Percentiles rank a stretch among this genome's conserved stretches.
phyloP scores from a whole-genome alignment of 1,140 invertebrate genomes.

The Drosophila bocqueti region DNA sequence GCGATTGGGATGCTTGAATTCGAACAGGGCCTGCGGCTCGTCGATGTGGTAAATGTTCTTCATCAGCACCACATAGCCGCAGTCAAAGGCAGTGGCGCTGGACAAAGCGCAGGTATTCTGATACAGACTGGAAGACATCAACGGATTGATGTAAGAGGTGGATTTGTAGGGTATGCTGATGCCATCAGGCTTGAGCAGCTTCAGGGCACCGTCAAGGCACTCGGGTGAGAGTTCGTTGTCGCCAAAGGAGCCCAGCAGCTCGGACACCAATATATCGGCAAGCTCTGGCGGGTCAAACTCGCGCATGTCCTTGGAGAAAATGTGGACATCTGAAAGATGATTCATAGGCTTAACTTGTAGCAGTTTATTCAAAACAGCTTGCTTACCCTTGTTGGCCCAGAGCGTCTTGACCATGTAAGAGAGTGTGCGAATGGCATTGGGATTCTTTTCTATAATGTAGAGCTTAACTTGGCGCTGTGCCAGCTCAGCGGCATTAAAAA shows the following conservation, averaged over 20 bases:
- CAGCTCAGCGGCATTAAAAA: constrained; percentile 90
- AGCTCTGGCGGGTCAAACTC: constrained; percentile 92
- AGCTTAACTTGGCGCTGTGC: constrained; percentile 87
- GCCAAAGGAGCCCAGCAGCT: constrained; percentile 98
- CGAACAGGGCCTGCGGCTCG: constrained; percentile 92
- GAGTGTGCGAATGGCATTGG: constrained; percentile 96
- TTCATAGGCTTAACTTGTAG: not conserved
- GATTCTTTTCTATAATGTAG: constrained; percentile 99
- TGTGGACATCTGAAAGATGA: constrained; percentile 86
- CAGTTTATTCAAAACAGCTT: not conserved
- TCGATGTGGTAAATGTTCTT: constrained; percentile 95
- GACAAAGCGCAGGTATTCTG: constrained; percentile 82
- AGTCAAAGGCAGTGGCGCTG: constrained; percentile 52
- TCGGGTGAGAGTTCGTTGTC: constrained; percentile 99
- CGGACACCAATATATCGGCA: constrained; percentile 98
- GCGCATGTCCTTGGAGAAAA: constrained; percentile 97
- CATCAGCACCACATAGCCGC: constrained; percentile 95
- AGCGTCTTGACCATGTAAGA: constrained; percentile 92
- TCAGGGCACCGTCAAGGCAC: constrained; percentile 97
- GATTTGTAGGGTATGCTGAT: constrained; percentile 97
- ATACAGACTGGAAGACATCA: constrained; percentile 87
- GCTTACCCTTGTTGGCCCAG: constrained; percentile 90
- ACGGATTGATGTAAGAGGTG: constrained; percentile 95
- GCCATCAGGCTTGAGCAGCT: constrained; percentile 94
- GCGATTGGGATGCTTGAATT: constrained; percentile 95